These are phyloP conservation scores for Alces alces DNA, from an alignment of 2,113 vertebrate genomes.

Conservation along the genomic window DNA sequence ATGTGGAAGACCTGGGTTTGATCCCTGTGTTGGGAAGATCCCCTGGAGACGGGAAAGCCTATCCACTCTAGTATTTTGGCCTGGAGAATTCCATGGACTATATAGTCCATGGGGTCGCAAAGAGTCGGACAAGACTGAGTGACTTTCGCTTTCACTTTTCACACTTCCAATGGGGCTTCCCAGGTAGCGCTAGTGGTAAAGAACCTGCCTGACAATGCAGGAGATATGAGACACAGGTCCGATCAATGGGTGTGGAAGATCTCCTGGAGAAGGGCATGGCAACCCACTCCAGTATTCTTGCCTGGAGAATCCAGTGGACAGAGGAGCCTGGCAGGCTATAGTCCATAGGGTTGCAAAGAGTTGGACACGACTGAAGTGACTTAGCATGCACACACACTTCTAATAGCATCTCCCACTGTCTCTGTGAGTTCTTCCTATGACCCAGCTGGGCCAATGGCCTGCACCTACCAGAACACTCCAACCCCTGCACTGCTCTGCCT, in stretches of 20 bases:
- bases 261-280: not conserved
- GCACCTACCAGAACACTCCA: not conserved
- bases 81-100: not conserved
- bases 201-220: not conserved
- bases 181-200: not conserved
- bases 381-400: not conserved
- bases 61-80: not conserved
- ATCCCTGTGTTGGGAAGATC: not conserved
- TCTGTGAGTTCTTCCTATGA: not conserved
- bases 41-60: not conserved
- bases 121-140: not conserved
- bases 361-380: not conserved
- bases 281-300: not conserved
- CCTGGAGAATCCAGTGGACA: not conserved
- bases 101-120: not conserved
- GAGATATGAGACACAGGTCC: not conserved
- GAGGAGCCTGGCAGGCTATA: not conserved
- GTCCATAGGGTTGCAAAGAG: not conserved
- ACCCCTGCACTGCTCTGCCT: not conserved
- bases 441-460: accelerated
- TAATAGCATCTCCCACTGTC: not conserved
- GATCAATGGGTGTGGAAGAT: not conserved
- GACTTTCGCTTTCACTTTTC: not conserved
- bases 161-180: not conserved
- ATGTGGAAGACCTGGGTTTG: not conserved